Base-by-base conservation (phyloP, 2,797 vertebrate genomes). In the Gila robusta region DNA sequence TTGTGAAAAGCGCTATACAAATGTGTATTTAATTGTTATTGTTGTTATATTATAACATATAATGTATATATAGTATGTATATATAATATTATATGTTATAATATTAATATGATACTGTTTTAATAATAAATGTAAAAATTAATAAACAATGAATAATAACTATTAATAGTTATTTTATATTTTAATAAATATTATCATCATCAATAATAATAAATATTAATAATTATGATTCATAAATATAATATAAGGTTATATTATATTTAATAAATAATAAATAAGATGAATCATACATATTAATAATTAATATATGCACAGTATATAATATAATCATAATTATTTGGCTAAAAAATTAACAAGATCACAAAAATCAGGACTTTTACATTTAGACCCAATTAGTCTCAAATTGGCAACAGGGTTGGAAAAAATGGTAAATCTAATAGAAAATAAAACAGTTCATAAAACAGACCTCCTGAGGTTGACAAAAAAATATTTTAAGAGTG, bases 381-480 rank as follows among this genome's bases (percentile, higher is more conserved):
- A 73, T 44, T 19, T 19, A 10, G 41, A 73, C 35, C 28, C 28
- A 77, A n/a, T 56, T 76, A 54, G 73, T 56, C 49, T 77, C 19
- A 77, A 54, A 54, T 12, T 56, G 73, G 49, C 49, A 54, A 76
- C 49, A 23, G 19, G 17, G 3, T 12, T 54, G 73, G 47, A 54
- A 54, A 49, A 54, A 64, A 28, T 52, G 3, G 19, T 49, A 35
- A 76, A 35, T 28, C 73, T 76, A 47, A 37, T n/a, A 77, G 28
- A 37, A 56, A 56, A 56, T 77, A 54, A 54, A 76, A 54, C 19
- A 23, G 19, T 21, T 77, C 1, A 21, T 76, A 54, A 54, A 37
- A 76, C 73, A 76, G 47, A 74, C 72, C 72, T 28, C 72, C 72
- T 19, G 72, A 21, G 72, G 72, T 32, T 74, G 44, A 49, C 72